Conservation (phyloP, 1,140 invertebrate genomes). For the Rhagoletis pomonella region DNA sequence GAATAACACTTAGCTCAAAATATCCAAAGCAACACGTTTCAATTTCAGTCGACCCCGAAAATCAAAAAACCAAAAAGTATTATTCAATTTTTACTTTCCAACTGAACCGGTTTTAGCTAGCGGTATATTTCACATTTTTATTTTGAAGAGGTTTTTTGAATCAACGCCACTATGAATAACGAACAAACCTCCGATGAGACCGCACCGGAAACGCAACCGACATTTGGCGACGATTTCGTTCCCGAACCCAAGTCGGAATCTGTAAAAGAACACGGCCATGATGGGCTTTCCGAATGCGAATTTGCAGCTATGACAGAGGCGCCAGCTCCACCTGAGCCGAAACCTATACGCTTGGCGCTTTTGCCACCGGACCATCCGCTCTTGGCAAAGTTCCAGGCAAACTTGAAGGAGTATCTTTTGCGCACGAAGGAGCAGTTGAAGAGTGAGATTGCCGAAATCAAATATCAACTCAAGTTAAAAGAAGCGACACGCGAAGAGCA, state of each 20-base stretch:
- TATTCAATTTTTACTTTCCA: not conserved
- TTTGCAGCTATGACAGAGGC: not conserved
- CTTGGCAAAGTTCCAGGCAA: constrained; percentile 79
- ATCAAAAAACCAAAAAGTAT: constrained; percentile 3
- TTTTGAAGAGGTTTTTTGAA: not conserved
- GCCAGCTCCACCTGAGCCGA: not conserved
- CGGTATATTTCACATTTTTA: not conserved
- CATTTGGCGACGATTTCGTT: not conserved
- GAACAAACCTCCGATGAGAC: not conserved
- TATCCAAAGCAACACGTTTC: not conserved
- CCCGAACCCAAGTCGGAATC: not conserved
- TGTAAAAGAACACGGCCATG: not conserved
- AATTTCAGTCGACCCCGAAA: not conserved
- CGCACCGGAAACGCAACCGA: not conserved
- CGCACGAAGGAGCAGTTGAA: constrained; percentile 76
- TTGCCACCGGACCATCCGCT: constrained; percentile 78
- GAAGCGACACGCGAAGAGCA: constrained; percentile 75
- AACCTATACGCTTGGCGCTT: constrained; percentile 58
- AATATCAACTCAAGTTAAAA: constrained; percentile 68
- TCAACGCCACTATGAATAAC: not conserved
- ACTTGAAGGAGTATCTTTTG: constrained; percentile 77
- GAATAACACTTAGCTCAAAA: not conserved
- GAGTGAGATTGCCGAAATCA: constrained; percentile 78
- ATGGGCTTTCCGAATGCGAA: not conserved
- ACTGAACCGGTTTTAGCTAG: not conserved